Evolutionary conservation across 2,113 vertebrate species (phyloP), one percentile per base, ranked within the genome.

Genomic region (Geothlypis trichas): DNA sequence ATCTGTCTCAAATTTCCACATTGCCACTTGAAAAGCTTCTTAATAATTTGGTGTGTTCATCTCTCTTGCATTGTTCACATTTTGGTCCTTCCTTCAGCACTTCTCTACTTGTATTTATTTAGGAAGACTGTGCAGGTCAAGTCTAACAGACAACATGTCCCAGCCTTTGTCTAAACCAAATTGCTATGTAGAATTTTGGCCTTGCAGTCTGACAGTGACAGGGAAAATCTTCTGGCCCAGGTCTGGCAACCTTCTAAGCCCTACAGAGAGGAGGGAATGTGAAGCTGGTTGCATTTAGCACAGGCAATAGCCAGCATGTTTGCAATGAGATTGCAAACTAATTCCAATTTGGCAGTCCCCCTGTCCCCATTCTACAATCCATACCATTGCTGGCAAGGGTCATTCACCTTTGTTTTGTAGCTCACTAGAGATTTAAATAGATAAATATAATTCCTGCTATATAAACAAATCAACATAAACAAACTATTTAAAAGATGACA

Each of bases 321-420:
- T 77, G 31, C 31, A 57, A 18, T 44, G 46, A 61, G 15, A 6
- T 24, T 18, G 31, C 10, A 69, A 47, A 13, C 7, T 30, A 44
- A 10, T 49, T 71, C 1, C 0, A 0, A 51, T 16, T 9, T 4
- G 2, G 16, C 17, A 10, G 15, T 52, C 6, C 15, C 15, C 16
- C 35, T 31, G 1, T 57, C 57, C 31, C n/a, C 7, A 2, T 75
- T 61, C 81, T 47, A 47, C 61, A 59, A 1, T 20, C 71, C 49
- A 13, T 20, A 69, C 3, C 65, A n/a, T 17, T 47, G 13, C 51
- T 35, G 33, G 12, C 22, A 81, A 59, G 20, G 23, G 39, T 59
- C 37, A 63, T 35, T 71, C 18, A 23, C 20, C n/a, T 11, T 59
- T 77, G 9, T 55, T 92, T 85, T 66, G 20, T 54, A 69, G 42